These are phyloP conservation scores for Drosophila lutescens DNA, from an alignment of 2,888 invertebrate species.

Conservation along the genomic window DNA sequence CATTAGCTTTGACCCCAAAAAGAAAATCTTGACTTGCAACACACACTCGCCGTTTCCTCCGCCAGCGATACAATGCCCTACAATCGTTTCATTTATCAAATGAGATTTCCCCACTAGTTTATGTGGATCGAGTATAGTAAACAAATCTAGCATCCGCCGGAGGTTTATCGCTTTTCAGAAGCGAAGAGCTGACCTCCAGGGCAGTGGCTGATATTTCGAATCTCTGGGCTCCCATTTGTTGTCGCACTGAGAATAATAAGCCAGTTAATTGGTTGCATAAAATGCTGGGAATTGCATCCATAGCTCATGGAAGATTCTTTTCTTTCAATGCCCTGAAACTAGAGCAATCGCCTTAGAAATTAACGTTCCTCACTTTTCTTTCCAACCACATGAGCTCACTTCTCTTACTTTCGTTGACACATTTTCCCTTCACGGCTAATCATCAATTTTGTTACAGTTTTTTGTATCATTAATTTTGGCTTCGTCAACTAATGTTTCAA, in stretches of 20 bases:
- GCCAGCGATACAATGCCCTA: constrained; percentile 26
- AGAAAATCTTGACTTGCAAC: constrained; percentile 55
- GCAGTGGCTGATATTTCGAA: constrained; percentile 25
- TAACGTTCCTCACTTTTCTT: constrained; percentile 6
- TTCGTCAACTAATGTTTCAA: constrained; percentile 41
- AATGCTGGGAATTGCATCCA: constrained; percentile 23
- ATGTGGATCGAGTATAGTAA: constrained; percentile 39
- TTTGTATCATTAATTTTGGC: constrained; percentile 30
- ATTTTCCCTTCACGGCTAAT: constrained; percentile 56
- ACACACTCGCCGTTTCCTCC: constrained; percentile 44
- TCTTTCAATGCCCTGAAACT: constrained; percentile 21
- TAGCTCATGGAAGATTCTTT: constrained; percentile 9
- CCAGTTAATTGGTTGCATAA: constrained; percentile 23
- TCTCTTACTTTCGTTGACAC: constrained; percentile 74
- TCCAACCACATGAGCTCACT: constrained; percentile 25
- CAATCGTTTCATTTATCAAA: constrained; percentile 69
- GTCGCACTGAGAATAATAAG: constrained; percentile 18
- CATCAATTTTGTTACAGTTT: constrained; percentile 48
- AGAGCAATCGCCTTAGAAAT: constrained; percentile 61
- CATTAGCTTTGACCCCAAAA: constrained; percentile 71
- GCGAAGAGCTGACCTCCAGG: constrained; percentile 57
- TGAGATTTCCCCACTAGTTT: constrained; percentile 47
- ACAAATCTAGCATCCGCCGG: constrained; percentile 60
- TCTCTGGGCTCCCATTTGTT: constrained; percentile 39
- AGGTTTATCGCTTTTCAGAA: constrained; percentile 51